Evolutionary conservation across 1,140 invertebrate genomes (phyloP).

Genomic region (Nymphalis io): DNA sequence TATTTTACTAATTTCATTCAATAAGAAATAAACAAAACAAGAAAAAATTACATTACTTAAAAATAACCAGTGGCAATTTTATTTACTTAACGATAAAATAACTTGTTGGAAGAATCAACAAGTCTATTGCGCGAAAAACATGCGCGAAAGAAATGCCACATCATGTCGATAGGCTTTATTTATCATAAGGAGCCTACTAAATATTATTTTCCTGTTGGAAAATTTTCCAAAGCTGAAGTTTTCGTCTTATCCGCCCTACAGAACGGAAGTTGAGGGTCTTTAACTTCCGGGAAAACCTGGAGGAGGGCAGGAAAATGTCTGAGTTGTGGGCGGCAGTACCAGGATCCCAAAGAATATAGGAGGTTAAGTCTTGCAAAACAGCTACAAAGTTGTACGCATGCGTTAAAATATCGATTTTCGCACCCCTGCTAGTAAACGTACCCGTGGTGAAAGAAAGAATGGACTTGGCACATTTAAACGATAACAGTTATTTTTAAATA

Average conservation of each 20-base stretch:
- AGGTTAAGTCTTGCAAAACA: conserved; percentile 32
- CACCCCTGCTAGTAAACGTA: conserved; percentile 25
- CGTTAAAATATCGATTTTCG: conserved; percentile 64
- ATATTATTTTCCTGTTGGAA: conserved; percentile 2
- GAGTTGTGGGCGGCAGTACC: conserved; percentile 75
- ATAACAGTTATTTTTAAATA: background rate
- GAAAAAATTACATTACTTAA: too few species aligned
- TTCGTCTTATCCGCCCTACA: conserved; percentile 61
- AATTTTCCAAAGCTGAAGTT: conserved; percentile 35
- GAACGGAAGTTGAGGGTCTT: conserved; percentile 64
- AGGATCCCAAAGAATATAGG: conserved; percentile 51
- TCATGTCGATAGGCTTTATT: background rate
- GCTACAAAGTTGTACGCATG: conserved; percentile 48
- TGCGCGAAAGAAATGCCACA: conserved; percentile 46
- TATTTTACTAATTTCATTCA: too few species aligned
- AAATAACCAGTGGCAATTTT: too few species aligned
- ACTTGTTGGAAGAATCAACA: conserved; percentile 13
- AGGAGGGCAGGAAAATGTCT: conserved; percentile 78
- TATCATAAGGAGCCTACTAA: background rate
- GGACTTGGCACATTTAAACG: conserved; percentile 5
- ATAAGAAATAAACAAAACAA: too few species aligned
- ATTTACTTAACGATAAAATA: too few species aligned
- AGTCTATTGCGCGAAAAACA: conserved; percentile 50
- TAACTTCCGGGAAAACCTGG: conserved; percentile 65
- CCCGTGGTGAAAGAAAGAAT: conserved; percentile 7